Conservation (phyloP, 2,113 vertebrate genomes). For the Microcebus lehilahytsara region DNA sequence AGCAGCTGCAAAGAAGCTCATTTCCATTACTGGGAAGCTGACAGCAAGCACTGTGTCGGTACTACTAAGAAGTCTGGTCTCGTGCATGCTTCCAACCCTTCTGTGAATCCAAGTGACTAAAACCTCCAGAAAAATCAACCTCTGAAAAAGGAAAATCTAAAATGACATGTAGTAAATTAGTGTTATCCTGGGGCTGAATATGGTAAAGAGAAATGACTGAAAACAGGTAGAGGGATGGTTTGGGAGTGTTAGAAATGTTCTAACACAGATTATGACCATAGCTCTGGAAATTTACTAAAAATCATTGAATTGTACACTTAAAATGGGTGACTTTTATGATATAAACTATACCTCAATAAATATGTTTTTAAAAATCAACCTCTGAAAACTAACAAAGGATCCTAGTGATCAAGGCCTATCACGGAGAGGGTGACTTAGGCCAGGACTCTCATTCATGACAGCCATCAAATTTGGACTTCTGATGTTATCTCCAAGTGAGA, state of each 20-base stretch:
- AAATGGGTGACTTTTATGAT: too few species aligned
- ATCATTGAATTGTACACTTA: neutral
- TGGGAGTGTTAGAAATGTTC: neutral
- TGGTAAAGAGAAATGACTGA: neutral
- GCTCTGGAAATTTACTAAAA: neutral
- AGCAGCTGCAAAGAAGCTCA: neutral
- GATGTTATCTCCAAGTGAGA: neutral
- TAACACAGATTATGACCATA: neutral
- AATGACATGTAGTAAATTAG: neutral
- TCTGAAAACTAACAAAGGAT: conserved; percentile 9
- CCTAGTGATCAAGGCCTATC: neutral
- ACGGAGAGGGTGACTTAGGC: neutral
- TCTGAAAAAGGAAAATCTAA: neutral
- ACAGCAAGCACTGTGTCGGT: neutral
- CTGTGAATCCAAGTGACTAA: neutral
- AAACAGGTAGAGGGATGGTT: neutral
- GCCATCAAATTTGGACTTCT: neutral
- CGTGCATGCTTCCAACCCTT: neutral
- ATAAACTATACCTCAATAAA: neutral
- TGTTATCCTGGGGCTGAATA: neutral
- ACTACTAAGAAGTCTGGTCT: neutral
- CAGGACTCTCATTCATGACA: neutral
- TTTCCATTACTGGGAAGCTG: neutral
- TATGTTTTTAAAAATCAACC: neutral
- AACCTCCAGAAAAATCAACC: neutral